Percentiles rank a stretch among this genome's conserved stretches.
phyloP scores from a whole-genome alignment of 1,140 invertebrate species.

The Chrysopa pallens region DNA sequence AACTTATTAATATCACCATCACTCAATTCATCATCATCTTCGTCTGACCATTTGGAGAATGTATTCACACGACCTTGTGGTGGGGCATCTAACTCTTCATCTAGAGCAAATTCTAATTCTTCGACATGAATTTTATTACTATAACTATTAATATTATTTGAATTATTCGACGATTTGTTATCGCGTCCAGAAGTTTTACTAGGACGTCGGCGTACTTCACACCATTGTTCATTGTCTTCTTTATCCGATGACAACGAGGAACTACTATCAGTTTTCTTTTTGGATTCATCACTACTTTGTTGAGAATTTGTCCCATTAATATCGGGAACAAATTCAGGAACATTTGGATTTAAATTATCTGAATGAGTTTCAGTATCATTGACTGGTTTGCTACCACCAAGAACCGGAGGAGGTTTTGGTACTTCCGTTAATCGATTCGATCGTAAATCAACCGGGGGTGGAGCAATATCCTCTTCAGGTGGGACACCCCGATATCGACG shows the following conservation, averaged over 20 bases:
- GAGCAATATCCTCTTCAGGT: neutral
- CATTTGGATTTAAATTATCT: constrained; percentile 62
- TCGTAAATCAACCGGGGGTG: neutral
- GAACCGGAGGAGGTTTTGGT: neutral
- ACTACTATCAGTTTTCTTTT: constrained; percentile 1
- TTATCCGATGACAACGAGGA: too few relatives aligned
- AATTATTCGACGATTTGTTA: neutral
- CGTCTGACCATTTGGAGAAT: constrained; percentile 55
- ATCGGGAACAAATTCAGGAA: constrained; percentile 64
- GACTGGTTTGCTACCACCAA: neutral
- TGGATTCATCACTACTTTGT: constrained; percentile 1
- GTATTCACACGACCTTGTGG: constrained; percentile 61
- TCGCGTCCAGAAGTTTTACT: constrained; percentile 3
- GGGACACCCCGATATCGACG: neutral
- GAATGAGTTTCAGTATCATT: constrained; percentile 6
- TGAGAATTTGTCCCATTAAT: constrained; percentile 5
- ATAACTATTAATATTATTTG: neutral
- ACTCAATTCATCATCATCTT: constrained; percentile 77
- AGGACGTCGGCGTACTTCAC: constrained; percentile 17
- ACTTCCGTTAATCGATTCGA: neutral
- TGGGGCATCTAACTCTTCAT: constrained; percentile 72
- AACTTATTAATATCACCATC: constrained; percentile 90
- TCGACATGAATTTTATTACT: constrained; percentile 33
- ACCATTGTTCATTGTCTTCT: constrained; percentile 12
- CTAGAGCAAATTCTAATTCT: constrained; percentile 92